Evolutionary conservation across 2,113 vertebrate species (phyloP).

Genomic region (Tor tambroides): DNA sequence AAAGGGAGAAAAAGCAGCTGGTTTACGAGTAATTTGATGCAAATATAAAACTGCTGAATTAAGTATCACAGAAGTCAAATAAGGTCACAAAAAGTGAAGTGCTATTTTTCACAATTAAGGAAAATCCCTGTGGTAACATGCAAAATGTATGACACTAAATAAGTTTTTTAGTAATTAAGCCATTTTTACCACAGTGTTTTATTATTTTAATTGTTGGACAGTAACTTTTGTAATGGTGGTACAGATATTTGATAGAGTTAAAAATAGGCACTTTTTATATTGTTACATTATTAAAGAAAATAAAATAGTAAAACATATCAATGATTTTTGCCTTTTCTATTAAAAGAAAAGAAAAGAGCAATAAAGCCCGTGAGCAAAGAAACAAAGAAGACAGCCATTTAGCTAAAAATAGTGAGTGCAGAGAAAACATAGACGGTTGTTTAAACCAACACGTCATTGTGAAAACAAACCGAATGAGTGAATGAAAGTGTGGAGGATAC

Average conservation of each 20-base stretch:
- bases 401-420: slow-evolving; percentile 56
- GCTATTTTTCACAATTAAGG: neutral
- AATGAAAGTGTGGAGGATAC: neutral
- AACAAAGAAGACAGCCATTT: neutral
- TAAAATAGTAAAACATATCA: too few species aligned
- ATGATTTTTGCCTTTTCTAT: too few species aligned
- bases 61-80: neutral
- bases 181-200: too few species aligned
- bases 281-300: neutral
- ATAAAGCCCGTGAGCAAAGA: neutral
- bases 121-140: neutral
- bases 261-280: neutral
- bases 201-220: too few species aligned
- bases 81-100: neutral
- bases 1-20: neutral
- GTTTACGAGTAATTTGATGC: neutral
- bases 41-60: slow-evolving; percentile 10
- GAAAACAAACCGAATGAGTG: slow-evolving; percentile 11
- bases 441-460: slow-evolving; percentile 42
- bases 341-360: too few species aligned
- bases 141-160: neutral
- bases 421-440: slow-evolving; percentile 33
- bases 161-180: neutral
- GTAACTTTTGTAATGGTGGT: too few species aligned
- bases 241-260: too few species aligned